Base-by-base conservation (phyloP, 1,140 invertebrate genomes). In the Zophobas morio region DNA sequence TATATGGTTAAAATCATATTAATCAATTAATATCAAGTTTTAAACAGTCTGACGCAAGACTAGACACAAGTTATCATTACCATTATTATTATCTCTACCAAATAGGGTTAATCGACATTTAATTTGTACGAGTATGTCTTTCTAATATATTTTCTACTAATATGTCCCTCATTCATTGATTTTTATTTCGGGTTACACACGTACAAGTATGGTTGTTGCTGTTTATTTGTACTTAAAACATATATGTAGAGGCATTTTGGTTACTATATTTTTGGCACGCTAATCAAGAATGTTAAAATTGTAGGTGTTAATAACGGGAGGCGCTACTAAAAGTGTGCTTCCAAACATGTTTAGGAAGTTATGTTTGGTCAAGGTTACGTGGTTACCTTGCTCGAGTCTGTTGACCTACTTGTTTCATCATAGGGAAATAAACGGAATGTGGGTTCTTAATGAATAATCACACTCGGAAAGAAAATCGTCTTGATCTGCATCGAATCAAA, bases 291-390 rank as follows among this genome's bases (percentile, higher is more conserved):
- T 66, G 60, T 66, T 20, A 66, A 20, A 66, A 66, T 42, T 20
- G 60, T 66, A 66, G 39, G 60, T 66, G 60, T 66, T 66, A 33
- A 66, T 66, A 66, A 66, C 60, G 60, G 60, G 60, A 66, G 60
- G 42, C 2, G 60, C 42, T 66, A 66, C 42, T 66, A 66, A 66
- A 66, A n/a, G 60, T 66, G 60, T 66, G 60, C 60, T 66, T 66
- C 60, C 60, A 73, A 73, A 56, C 71, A 73, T 53, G 71, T 57
- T 56, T 73, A 73, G 54, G 71, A 73, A 73, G 51, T 73, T 54
- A 40, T 54, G 71, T 36, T 54, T 73, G 71, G 71, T 73, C 71
- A 73, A 73, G 71, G 71, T 73, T 73, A 73, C 51, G 54, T 73
- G 51, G 54, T 56, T 56, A 56, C 71, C 71, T 73, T 73, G 71